A percentile compares a stretch with the other conserved stretches of the same genome.
Evolutionary conservation across 2,888 invertebrate species (phyloP).

Genomic region (Dione vanillae): DNA sequence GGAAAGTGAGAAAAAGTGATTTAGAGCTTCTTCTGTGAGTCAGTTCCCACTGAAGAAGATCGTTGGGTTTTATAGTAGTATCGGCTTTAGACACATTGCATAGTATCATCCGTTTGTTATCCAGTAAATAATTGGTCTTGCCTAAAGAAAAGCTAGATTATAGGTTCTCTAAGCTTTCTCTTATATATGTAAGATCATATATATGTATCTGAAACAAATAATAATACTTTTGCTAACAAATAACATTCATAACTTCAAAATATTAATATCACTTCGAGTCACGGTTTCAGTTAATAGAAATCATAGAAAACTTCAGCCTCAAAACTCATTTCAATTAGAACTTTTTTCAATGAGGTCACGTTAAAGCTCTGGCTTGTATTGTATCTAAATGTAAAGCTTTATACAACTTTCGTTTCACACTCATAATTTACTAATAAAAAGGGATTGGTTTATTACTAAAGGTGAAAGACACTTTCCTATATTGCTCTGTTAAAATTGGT

Average conservation of each 20-base stretch:
- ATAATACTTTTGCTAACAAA: not conserved
- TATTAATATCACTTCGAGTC: not conserved
- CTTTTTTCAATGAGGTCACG: conserved; percentile 14
- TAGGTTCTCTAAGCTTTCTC: too few relatives aligned
- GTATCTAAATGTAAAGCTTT: conserved; percentile 3
- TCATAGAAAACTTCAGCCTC: not conserved
- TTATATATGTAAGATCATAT: too few relatives aligned
- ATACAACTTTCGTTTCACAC: not conserved
- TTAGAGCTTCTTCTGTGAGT: too few relatives aligned
- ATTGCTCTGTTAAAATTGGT: not conserved
- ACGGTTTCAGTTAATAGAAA: not conserved
- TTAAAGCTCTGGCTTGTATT: not conserved
- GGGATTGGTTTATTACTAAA: not conserved
- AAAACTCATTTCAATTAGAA: conserved; percentile 11
- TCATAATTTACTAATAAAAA: not conserved
- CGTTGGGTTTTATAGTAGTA: too few relatives aligned
- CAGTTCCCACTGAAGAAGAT: too few relatives aligned
- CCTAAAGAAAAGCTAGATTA: too few relatives aligned
- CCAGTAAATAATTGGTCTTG: too few relatives aligned
- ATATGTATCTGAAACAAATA: not conserved
- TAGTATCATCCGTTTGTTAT: too few relatives aligned
- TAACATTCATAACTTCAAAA: not conserved
- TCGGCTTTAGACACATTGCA: too few relatives aligned
- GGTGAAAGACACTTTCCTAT: not conserved
- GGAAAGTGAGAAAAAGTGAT: too few relatives aligned